Evolutionary conservation across 2,113 vertebrate genomes (phyloP).

Genomic region (Halichoerus grypus): DNA sequence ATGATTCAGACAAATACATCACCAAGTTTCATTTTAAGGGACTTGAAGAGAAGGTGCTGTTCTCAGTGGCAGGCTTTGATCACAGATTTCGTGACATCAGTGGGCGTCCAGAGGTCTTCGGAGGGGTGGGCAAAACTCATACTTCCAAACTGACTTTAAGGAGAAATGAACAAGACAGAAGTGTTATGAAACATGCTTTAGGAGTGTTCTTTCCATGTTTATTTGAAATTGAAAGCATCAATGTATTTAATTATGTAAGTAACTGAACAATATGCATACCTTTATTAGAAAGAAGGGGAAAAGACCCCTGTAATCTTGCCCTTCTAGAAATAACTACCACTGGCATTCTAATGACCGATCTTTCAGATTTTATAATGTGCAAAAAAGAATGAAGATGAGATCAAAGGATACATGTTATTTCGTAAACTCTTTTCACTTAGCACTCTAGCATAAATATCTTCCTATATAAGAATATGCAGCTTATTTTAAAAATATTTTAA

Average conservation of each 20-base stretch:
- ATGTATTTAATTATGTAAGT: neutral
- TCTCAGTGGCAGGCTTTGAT: neutral
- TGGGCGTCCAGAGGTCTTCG: neutral
- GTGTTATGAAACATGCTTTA: neutral
- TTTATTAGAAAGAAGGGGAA: neutral
- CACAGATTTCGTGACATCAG: neutral
- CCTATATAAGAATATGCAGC: neutral
- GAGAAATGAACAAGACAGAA: neutral
- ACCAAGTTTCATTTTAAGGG: constrained; percentile 3
- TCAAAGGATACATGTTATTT: neutral
- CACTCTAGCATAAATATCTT: neutral
- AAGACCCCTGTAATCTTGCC: neutral
- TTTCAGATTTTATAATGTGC: neutral
- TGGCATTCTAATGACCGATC: neutral
- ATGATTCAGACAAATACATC: constrained; percentile 62
- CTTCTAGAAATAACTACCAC: neutral
- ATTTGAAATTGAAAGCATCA: constrained; percentile 18
- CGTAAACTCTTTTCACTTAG: neutral
- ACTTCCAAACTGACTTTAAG: neutral
- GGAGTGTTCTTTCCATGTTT: neutral
- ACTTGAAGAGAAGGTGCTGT: constrained; percentile 49
- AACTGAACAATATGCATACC: neutral
- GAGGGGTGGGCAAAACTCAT: neutral
- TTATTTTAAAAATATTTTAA: neutral
- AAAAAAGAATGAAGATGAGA: neutral